A percentile compares a stretch with the other conserved stretches of the same genome.
phyloP scores from a whole-genome alignment of 2,113 vertebrate genomes.

The Crypturellus undulatus region DNA sequence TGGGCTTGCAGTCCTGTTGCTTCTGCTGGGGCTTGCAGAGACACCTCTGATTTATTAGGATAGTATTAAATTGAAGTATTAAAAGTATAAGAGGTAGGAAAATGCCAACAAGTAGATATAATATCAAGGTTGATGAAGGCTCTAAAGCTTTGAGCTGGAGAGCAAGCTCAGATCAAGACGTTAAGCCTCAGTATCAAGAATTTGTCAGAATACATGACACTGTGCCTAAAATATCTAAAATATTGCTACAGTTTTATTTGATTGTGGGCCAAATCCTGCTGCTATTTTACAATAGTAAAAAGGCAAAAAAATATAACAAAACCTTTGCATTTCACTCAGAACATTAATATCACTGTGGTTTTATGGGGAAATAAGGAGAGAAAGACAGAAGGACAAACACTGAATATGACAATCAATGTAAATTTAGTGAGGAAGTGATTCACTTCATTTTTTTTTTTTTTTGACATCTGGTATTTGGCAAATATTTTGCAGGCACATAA shows the following conservation, averaged over 20 bases:
- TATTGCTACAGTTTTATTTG: background rate
- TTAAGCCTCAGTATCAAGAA: background rate
- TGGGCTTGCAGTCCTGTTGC: background rate
- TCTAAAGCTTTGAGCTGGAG: background rate
- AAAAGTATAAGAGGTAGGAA: background rate
- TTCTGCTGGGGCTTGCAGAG: background rate
- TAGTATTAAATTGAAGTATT: background rate
- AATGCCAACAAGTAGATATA: background rate
- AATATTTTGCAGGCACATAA: background rate
- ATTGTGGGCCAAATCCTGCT: background rate
- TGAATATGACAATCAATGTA: slow-evolving; percentile 47
- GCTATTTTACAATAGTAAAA: background rate
- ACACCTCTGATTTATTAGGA: background rate
- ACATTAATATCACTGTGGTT: slow-evolving; percentile 12
- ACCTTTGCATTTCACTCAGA: background rate
- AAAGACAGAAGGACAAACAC: slow-evolving; percentile 9
- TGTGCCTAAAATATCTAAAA: background rate
- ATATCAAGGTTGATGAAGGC: background rate
- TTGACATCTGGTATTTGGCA: background rate
- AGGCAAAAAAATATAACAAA: background rate
- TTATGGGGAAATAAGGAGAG: slow-evolving; percentile 34
- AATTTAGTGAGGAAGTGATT: slow-evolving; percentile 31
- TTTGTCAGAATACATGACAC: background rate
- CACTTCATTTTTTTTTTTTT: slow-evolving; percentile 16
- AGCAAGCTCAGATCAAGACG: background rate